Evolutionary conservation across 2,888 invertebrate genomes (phyloP).

Genomic region (Brachycybe producta): DNA sequence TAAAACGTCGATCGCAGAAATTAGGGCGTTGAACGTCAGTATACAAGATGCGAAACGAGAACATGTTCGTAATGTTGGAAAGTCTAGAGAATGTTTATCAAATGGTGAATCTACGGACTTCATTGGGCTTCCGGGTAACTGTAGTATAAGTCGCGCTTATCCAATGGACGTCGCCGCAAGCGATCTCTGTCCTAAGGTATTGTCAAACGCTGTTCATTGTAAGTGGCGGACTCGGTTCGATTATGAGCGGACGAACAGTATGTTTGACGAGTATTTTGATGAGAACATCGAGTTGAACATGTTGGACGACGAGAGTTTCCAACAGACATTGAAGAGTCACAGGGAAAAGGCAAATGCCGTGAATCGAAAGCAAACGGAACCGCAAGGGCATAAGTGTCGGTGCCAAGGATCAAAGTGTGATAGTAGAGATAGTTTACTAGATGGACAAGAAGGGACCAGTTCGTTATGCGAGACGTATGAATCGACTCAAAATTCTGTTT

Average conservation of each 20-base stretch:
- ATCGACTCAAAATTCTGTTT: background rate
- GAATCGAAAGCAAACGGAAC: background rate
- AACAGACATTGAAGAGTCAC: conserved; percentile 5
- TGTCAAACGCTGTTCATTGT: background rate
- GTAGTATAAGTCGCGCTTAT: background rate
- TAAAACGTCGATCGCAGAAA: no score
- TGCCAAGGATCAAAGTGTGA: background rate
- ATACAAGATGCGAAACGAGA: conserved; percentile 7
- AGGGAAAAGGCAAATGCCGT: background rate
- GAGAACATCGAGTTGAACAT: conserved; percentile 21
- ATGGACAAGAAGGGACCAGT: conserved; percentile 8
- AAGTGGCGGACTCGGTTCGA: background rate
- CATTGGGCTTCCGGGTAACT: background rate
- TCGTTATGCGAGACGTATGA: background rate
- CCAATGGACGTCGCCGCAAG: background rate
- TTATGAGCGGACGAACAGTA: conserved; percentile 22
- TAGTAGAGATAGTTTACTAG: conserved; percentile 13
- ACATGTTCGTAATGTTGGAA: conserved; percentile 15
- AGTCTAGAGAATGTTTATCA: background rate
- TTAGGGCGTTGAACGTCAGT: conserved; percentile 1
- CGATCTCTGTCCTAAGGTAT: background rate
- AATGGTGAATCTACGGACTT: background rate
- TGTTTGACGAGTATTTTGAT: conserved; percentile 31
- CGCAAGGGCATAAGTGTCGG: background rate
- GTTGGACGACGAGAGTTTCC: conserved; percentile 16